Evolutionary conservation across 2,888 invertebrate species (phyloP), one percentile per base, ranked within the genome.

Genomic region (Hypomecis atomaria): DNA sequence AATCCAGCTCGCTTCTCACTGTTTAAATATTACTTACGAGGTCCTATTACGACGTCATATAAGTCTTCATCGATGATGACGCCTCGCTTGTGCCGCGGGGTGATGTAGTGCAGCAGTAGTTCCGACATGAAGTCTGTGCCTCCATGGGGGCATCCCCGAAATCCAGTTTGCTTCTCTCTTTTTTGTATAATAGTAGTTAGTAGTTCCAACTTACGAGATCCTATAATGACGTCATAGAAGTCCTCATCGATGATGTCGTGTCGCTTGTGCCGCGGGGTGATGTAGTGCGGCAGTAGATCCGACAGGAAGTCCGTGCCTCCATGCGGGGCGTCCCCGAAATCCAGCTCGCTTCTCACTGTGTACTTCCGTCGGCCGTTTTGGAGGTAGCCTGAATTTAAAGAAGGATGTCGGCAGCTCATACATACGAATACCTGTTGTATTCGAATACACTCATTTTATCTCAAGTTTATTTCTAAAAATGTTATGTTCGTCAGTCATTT

Each of bases 261-360:
- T 34, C 83, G 79, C 11, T 82, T 78, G 67, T 91, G 91, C 23
- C 92, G 78, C 5, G 92, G 92, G 1, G 92, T 92, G 55, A 91
- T 90, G 68, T 92, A 92, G 70, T 92, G 92, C 0, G 92, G 92
- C 50, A 92, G 75, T 4, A 92, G 76, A 61, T 92, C 92, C 4
- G 89, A 81, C 44, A 92, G 77, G 65, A 92, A 92, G 68, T 92
- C 91, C 59, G 89, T 88, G 44, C 77, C 74, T 0, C 73, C 77
- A 40, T 76, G 80, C 0, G 82, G 70, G 1, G 84, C 72, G 53
- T 90, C 90, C 1, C 81, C 87, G 85, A 87, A 88, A 61, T 90
- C 87, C 37, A 88, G 47, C 62, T 86, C 79, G 53, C 74, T 76
- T 37, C 78, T 74, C 4, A 75, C 74, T 47, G 72, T 79, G 65